Evolutionary conservation across 2,888 invertebrate genomes (phyloP), one percentile per base, ranked within the genome.

Genomic region (Oscheius sp.): DNA sequence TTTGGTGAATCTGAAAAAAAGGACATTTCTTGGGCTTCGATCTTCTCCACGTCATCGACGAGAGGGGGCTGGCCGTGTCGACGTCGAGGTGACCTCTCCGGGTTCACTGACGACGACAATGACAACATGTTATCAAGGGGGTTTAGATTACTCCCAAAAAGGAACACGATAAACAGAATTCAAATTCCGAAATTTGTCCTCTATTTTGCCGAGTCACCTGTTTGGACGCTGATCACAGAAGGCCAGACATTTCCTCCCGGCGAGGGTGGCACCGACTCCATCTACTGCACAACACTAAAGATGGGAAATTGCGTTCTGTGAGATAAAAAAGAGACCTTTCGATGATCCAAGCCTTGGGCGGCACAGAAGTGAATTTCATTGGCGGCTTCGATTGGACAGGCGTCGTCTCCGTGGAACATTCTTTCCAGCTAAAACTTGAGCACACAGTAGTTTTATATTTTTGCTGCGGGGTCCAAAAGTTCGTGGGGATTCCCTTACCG

Each of bases 341-440:
- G 45, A 56, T 84, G 84, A 68, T 84, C 83, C 6, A 79, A 69
- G 27, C 84, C 82, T 69, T 82, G 82, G 9, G 83, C 84, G 12
- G 85, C 84, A 72, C 85, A 84, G 66, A 76, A 85, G 56, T 85
- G 85, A 25, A 85, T 81, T 59, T 85, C 85, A 46, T 84, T 81
- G 43, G 84, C 74, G 0, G 85, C 85, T 16, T 82, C 81, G 49
- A 85, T 78, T 5, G 85, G 85, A 58, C 85, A 85, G 7, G 70
- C 75, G 72, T 84, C 81, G 0, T 63, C 61, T 29, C 77, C 77
- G 69, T 81, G 80, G 75, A 84, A 85, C 85, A 85, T 85, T 23
- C 72, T 55, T 72, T 84, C 83, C 0, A 85, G 76, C 84, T 84
- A n/a, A n/a, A n/a, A n/a, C n/a, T n/a, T n/a, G 72, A 69, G 75